Percentiles rank a stretch among this genome's conserved stretches.
Evolutionary conservation across 2,797 vertebrate genomes (phyloP).

Genomic region (Bufotes viridis): DNA sequence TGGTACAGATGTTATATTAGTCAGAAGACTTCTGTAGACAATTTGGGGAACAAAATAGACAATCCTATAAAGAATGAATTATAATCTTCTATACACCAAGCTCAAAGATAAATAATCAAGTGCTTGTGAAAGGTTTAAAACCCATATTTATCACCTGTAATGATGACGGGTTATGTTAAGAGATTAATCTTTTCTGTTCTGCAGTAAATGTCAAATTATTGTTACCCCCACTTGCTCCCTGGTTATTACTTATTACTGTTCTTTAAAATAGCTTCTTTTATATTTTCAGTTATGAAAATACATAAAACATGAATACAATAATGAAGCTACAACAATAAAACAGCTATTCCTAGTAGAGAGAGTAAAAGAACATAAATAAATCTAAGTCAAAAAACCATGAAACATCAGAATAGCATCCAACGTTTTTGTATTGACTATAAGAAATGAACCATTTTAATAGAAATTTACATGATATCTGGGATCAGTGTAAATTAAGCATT

Average conservation of each 20-base stretch:
- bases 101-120: too few species aligned
- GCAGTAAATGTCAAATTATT: background rate
- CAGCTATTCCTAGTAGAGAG: background rate
- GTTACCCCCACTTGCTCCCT: background rate
- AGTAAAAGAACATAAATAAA: constrained; percentile 57
- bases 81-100: too few species aligned
- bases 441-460: constrained; percentile 2
- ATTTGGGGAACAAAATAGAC: too few species aligned
- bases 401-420: background rate
- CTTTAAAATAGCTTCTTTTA: constrained; percentile 3
- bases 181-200: background rate
- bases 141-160: background rate
- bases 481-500: background rate
- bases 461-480: background rate
- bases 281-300: constrained; percentile 17
- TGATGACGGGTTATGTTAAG: background rate
- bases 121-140: too few species aligned
- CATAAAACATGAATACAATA: constrained; percentile 15
- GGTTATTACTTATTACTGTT: background rate
- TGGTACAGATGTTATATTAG: too few species aligned
- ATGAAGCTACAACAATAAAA: constrained; percentile 17
- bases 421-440: background rate
- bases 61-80: too few species aligned
- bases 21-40: too few species aligned
- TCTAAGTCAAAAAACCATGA: background rate